phyloP scores from a whole-genome alignment of 1,140 invertebrate genomes.

The Neotoxoptera formosana region DNA sequence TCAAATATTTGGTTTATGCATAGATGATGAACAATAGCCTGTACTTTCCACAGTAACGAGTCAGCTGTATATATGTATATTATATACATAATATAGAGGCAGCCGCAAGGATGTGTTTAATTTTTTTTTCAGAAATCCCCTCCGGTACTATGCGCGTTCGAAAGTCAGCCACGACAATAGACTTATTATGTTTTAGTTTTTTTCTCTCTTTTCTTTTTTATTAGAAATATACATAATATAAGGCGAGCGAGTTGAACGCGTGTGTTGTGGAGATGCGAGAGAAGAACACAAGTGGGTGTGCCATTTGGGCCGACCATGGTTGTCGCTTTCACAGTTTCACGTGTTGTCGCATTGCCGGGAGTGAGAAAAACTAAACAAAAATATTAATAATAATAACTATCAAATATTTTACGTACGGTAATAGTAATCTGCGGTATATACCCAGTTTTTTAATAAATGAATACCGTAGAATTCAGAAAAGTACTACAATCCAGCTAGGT shows the following conservation, averaged over 20 bases:
- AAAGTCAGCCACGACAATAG: conserved; percentile 49
- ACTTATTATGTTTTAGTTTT: conserved; percentile 55
- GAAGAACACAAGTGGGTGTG: conserved; percentile 52
- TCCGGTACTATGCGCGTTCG: conserved; percentile 41
- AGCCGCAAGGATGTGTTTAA: conserved; percentile 32
- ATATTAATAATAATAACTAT: neutral
- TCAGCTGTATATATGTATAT: neutral
- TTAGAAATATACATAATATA: conserved; percentile 44
- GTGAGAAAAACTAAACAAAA: conserved; percentile 32
- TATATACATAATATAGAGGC: neutral
- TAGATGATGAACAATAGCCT: conserved; percentile 27
- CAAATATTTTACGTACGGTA: neutral
- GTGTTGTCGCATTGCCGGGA: neutral
- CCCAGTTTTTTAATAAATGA: neutral
- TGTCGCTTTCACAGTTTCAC: conserved; percentile 39
- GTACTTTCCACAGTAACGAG: conserved; percentile 52
- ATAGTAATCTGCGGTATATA: neutral
- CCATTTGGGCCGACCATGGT: neutral
- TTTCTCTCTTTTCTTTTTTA: conserved; percentile 28
- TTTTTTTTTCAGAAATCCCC: conserved; percentile 46
- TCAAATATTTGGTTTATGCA: conserved; percentile 26
- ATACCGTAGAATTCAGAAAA: neutral
- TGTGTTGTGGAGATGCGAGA: conserved; percentile 31
- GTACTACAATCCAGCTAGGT: neutral
- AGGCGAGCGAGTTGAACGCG: conserved; percentile 18